Conservation (phyloP, 2,113 vertebrate genomes). For the Isurus oxyrinchus region DNA sequence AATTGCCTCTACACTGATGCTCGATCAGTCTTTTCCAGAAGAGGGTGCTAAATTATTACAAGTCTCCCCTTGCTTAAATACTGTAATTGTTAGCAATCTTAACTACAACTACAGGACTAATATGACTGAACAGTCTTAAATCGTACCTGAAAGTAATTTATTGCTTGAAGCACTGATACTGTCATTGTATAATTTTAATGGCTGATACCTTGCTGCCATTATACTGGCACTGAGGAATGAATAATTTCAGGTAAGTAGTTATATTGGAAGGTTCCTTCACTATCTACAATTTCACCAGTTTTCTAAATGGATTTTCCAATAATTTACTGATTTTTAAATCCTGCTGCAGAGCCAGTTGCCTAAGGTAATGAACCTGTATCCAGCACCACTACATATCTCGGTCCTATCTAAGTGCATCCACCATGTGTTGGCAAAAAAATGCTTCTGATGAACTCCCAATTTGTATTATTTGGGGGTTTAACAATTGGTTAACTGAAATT, state of each 20-base stretch:
- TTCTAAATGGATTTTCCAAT: no score
- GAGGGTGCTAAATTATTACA: conserved; percentile 16
- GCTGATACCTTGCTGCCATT: neutral
- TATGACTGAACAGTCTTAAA: neutral
- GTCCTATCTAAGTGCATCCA: neutral
- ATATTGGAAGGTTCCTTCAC: neutral
- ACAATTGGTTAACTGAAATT: neutral
- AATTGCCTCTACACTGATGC: neutral
- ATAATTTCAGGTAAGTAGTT: neutral
- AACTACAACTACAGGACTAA: neutral
- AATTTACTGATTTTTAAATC: neutral
- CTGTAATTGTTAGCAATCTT: neutral
- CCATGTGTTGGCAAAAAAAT: neutral
- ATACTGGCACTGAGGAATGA: neutral
- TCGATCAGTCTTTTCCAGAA: neutral
- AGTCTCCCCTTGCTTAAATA: neutral
- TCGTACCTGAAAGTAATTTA: neutral
- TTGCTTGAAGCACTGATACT: neutral
- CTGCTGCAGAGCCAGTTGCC: neutral
- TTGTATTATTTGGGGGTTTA: neutral
- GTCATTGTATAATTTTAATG: neutral
- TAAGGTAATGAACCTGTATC: neutral
- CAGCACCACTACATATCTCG: neutral
- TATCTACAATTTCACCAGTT: neutral
- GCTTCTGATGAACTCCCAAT: neutral